Percentiles rank a stretch among this genome's conserved stretches.
These are phyloP conservation scores for Hippocampus zosterae DNA, from an alignment of 2,113 vertebrate genomes.

Conservation along the genomic window DNA sequence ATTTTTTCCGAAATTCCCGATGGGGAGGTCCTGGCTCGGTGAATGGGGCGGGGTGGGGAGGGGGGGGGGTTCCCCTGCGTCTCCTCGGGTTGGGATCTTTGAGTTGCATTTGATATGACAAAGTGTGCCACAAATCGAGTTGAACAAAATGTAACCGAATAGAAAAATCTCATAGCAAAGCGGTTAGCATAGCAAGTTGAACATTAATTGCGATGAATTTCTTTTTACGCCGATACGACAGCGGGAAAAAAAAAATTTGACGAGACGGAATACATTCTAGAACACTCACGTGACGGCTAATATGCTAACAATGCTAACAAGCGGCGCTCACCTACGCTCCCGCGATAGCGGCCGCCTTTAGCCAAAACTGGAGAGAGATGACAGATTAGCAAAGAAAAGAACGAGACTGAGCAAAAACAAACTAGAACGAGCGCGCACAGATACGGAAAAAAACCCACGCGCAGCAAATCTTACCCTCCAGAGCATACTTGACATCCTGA, in stretches of 20 bases:
- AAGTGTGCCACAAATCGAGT: too few species aligned
- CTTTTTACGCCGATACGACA: neutral
- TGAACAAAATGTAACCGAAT: too few species aligned
- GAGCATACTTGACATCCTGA: slow-evolving; percentile 96
- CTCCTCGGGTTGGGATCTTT: too few species aligned
- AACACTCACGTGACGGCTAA: neutral
- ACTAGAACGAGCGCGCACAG: neutral
- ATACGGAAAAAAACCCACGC: neutral
- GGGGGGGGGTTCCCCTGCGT: too few species aligned
- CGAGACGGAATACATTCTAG: neutral
- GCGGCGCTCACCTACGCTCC: slow-evolving; percentile 56
- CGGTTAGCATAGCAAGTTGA: too few species aligned
- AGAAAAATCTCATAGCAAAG: too few species aligned
- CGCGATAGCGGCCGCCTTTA: slow-evolving; percentile 34
- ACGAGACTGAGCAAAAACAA: neutral
- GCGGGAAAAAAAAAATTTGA: neutral
- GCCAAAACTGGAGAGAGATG: slow-evolving; percentile 43
- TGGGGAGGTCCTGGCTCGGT: too few species aligned
- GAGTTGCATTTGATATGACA: too few species aligned
- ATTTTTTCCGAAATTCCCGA: too few species aligned
- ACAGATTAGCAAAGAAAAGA: slow-evolving; percentile 8
- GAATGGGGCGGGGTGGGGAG: too few species aligned
- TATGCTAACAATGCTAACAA: slow-evolving; percentile 2
- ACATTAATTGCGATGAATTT: neutral
- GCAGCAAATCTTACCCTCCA: slow-evolving; percentile 79